Conservation (phyloP, 2,888 invertebrate genomes). For the Blomia tropicalis region DNA sequence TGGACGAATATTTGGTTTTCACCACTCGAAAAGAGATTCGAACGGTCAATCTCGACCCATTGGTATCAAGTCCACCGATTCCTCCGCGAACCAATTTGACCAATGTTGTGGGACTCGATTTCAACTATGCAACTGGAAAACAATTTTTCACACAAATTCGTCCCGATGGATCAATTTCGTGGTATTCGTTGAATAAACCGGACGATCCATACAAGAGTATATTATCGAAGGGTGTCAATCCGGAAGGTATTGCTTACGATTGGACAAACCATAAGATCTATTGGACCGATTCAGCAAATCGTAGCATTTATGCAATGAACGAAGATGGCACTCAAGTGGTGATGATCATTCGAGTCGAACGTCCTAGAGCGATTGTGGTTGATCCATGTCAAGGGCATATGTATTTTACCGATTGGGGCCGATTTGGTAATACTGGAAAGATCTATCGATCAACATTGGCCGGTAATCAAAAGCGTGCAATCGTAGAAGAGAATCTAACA, state of each 20-base stretch:
- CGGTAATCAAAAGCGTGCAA: conserved; percentile 69
- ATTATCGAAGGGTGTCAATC: conserved; percentile 52
- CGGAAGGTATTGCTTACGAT: conserved; percentile 85
- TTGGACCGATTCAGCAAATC: conserved; percentile 90
- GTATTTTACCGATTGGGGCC: conserved; percentile 90
- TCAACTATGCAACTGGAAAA: conserved; percentile 71
- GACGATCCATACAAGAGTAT: conserved; percentile 33
- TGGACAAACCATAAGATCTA: conserved; percentile 96
- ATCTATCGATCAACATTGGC: conserved; percentile 93
- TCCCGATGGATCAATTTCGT: conserved; percentile 73
- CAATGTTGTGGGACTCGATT: conserved; percentile 86
- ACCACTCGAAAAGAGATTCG: conserved; percentile 84
- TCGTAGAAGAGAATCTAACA: conserved; percentile 73
- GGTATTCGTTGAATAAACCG: conserved; percentile 56
- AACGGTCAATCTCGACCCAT: conserved; percentile 70
- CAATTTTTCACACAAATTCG: conserved; percentile 67
- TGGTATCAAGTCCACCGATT: conserved; percentile 63
- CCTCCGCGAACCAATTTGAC: conserved; percentile 62
- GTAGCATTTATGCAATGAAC: conserved; percentile 86
- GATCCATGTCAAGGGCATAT: conserved; percentile 91
- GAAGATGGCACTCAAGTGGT: conserved; percentile 67
- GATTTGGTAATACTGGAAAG: conserved; percentile 77
- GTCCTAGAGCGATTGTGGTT: conserved; percentile 82
- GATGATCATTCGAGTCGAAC: conserved; percentile 78
- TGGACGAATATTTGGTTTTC: conserved; percentile 76